phyloP scores from a whole-genome alignment of 1,140 invertebrate genomes.

The Metaphire vulgaris region DNA sequence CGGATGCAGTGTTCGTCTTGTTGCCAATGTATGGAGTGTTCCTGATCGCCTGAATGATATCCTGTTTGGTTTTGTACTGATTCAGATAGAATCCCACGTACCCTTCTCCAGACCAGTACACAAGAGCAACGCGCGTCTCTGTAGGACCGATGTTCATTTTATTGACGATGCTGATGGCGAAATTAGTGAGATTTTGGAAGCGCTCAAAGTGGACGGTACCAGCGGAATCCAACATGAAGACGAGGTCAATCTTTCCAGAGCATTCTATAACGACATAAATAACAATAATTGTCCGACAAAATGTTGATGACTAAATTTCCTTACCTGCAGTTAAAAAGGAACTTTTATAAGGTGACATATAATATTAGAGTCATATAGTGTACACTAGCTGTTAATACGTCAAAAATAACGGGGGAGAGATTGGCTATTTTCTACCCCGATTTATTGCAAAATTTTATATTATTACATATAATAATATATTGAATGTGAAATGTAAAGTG shows the following conservation, averaged over 20 bases:
- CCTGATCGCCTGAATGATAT: conserved; percentile 24
- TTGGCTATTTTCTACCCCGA: too few relatives aligned
- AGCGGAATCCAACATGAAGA: conserved; percentile 17
- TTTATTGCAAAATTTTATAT: too few relatives aligned
- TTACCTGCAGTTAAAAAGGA: too few relatives aligned
- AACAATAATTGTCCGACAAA: too few relatives aligned
- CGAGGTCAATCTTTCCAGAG: conserved; percentile 18
- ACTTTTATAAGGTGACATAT: too few relatives aligned
- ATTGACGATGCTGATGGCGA: background rate
- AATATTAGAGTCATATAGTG: too few relatives aligned
- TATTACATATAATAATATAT: too few relatives aligned
- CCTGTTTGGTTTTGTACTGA: conserved; percentile 21
- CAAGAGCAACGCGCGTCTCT: background rate
- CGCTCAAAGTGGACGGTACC: conserved; percentile 11
- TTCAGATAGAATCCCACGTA: conserved; percentile 26
- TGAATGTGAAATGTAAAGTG: too few relatives aligned
- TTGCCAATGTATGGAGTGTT: conserved; percentile 15
- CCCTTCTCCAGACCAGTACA: conserved; percentile 10
- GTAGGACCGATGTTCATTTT: background rate
- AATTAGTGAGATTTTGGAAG: conserved; percentile 12
- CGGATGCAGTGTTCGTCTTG: conserved; percentile 23
- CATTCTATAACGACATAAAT: conserved; percentile 17
- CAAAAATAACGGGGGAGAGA: too few relatives aligned
- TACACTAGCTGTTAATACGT: too few relatives aligned
- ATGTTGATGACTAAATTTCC: too few relatives aligned